Evolutionary conservation across 1,140 invertebrate species (phyloP).

Genomic region (Solen grandis): DNA sequence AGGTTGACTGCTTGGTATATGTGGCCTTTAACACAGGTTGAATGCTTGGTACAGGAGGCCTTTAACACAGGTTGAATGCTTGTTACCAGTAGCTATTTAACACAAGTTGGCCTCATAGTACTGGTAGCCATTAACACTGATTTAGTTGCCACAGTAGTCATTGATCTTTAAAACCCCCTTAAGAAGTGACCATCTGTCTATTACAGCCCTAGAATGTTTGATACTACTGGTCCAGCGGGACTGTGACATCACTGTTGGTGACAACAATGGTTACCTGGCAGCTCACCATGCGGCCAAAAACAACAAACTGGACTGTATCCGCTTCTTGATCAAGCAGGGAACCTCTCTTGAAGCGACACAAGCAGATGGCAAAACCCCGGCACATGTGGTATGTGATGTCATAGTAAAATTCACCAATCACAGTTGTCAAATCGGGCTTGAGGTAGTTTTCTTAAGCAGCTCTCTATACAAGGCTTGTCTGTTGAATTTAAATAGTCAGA

Average conservation of each 20-base stretch:
- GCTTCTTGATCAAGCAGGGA: conserved; percentile 78
- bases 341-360: conserved; percentile 72
- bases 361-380: conserved; percentile 73
- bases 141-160: no score
- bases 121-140: no score
- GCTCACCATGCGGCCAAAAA: conserved; percentile 76
- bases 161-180: no score
- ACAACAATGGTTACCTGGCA: conserved; percentile 74
- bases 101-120: no score
- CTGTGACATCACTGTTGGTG: conserved; percentile 77
- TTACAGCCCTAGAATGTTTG: conserved; percentile 70
- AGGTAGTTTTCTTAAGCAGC: no score
- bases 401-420: not conserved
- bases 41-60: no score
- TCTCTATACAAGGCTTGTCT: no score
- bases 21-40: no score
- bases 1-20: no score
- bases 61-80: no score
- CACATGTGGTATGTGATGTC: conserved; percentile 73
- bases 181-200: no score
- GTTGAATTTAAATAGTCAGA: not conserved
- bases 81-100: no score
- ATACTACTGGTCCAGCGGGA: conserved; percentile 76
- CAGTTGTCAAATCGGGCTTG: not conserved
- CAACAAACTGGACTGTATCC: conserved; percentile 75